phyloP scores from a whole-genome alignment of 2,797 vertebrate genomes.

The Todus mexicanus region DNA sequence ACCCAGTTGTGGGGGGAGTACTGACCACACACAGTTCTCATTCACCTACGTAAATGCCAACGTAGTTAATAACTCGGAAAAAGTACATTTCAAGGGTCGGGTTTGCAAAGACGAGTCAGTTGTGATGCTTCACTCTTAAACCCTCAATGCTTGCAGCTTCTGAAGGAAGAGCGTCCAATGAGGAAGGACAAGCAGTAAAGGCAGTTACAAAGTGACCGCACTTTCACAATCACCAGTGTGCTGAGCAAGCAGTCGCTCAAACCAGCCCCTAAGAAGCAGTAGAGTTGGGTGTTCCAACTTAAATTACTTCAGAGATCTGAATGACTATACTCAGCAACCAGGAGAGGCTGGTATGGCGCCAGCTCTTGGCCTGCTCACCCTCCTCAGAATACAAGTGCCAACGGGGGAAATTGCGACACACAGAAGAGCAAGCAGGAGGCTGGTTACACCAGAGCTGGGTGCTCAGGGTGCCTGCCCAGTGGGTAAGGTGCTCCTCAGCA shows the following conservation, averaged over 20 bases:
- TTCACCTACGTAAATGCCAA: not conserved
- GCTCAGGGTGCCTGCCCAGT: not conserved
- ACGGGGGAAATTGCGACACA: fast-evolving
- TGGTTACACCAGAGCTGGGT: fast-evolving
- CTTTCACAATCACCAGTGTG: fast-evolving
- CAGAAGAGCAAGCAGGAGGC: not conserved
- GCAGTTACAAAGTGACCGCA: fast-evolving
- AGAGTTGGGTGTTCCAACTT: not conserved
- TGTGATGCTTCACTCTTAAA: not conserved
- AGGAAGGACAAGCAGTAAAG: not conserved
- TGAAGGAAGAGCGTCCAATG: fast-evolving
- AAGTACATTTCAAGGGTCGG: not conserved
- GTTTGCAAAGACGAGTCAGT: not conserved
- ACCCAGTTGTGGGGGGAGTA: fast-evolving
- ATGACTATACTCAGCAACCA: fast-evolving
- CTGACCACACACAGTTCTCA: fast-evolving
- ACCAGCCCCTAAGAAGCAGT: not conserved
- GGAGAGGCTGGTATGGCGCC: not conserved
- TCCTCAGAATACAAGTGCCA: fast-evolving
- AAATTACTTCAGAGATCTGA: fast-evolving
- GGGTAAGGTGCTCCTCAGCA: not conserved
- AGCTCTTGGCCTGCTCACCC: not conserved
- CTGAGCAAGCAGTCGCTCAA: not conserved
- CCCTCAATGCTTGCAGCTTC: fast-evolving
- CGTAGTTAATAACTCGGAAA: fast-evolving